A percentile compares a stretch with the other conserved stretches of the same genome.
phyloP scores from a whole-genome alignment of 53 echinoderm and acorn worm genomes.

The Pentamera pediparva region DNA sequence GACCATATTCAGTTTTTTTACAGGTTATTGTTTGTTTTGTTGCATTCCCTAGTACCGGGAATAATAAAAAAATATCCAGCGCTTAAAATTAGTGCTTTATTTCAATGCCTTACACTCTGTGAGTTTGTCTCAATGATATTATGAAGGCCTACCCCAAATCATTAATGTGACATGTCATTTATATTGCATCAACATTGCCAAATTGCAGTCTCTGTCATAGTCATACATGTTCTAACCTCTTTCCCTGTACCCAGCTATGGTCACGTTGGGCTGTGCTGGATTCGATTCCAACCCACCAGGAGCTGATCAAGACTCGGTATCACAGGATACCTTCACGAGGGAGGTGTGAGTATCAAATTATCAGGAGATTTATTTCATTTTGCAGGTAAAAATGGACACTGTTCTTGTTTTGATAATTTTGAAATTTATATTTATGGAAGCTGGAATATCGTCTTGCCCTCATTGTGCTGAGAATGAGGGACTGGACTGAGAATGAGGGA shows the following conservation, averaged over 20 bases:
- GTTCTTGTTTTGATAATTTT: too few relatives aligned
- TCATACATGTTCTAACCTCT: too few relatives aligned
- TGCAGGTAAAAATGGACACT: too few relatives aligned
- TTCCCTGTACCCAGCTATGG: conserved; percentile 46
- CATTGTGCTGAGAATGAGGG: too few relatives aligned
- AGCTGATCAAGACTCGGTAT: conserved; percentile 58
- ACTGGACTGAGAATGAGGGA: too few relatives aligned
- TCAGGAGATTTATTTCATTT: too few relatives aligned
- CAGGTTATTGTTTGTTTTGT: not conserved
- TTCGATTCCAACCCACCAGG: conserved; percentile 67
- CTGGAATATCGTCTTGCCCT: too few relatives aligned
- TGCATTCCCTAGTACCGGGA: not conserved
- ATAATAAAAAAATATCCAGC: not conserved
- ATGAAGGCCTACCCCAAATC: too few relatives aligned
- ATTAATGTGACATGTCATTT: too few relatives aligned
- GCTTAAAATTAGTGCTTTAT: not conserved
- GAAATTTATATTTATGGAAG: too few relatives aligned
- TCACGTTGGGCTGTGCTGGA: conserved; percentile 67
- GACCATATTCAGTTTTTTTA: not conserved
- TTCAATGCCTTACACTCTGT: not conserved
- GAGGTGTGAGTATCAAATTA: conserved; percentile 73
- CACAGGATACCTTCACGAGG: conserved; percentile 82
- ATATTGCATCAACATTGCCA: too few relatives aligned
- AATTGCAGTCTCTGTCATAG: too few relatives aligned
- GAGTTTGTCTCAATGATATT: not conserved